These are phyloP conservation scores for Neodiprion virginianus DNA, from an alignment of 1,140 invertebrate species.

Conservation along the genomic window DNA sequence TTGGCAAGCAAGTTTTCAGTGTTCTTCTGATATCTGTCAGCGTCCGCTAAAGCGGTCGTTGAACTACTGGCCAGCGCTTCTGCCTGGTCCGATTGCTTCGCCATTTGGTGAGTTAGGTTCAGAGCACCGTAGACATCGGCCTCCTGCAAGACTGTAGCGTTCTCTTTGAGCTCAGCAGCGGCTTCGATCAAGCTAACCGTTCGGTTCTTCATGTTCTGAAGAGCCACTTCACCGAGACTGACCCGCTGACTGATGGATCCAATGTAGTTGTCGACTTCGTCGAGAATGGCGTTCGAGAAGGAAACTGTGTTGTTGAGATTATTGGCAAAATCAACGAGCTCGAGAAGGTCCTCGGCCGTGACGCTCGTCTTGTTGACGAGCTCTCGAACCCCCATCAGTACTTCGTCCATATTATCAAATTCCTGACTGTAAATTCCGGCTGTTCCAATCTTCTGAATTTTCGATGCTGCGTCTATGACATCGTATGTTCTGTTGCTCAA, in stretches of 20 bases:
- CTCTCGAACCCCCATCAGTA: constrained; percentile 75
- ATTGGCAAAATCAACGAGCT: constrained; percentile 56
- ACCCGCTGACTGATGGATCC: constrained; percentile 77
- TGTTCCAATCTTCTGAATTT: constrained; percentile 86
- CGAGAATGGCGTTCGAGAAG: constrained; percentile 59
- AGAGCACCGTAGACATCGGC: constrained; percentile 89
- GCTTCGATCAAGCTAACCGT: constrained; percentile 72
- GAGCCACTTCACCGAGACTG: constrained; percentile 73
- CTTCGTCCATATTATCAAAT: constrained; percentile 85
- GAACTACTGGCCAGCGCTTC: constrained; percentile 71
- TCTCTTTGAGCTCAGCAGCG: constrained; percentile 76
- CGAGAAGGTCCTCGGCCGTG: constrained; percentile 71
- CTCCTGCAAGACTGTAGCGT: constrained; percentile 87
- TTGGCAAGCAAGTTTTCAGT: constrained; percentile 77
- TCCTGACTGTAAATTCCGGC: constrained; percentile 88
- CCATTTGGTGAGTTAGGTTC: constrained; percentile 78
- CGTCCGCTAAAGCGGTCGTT: constrained; percentile 67
- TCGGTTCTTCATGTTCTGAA: constrained; percentile 72
- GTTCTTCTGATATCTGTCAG: constrained; percentile 76
- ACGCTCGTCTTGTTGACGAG: constrained; percentile 75
- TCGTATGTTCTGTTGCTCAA: constrained; percentile 69
- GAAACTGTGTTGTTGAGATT: constrained; percentile 57
- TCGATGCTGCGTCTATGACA: constrained; percentile 77
- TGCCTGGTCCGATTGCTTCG: constrained; percentile 70
- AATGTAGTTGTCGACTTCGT: constrained; percentile 66